phyloP scores from a whole-genome alignment of 2,888 invertebrate genomes.

The Polymixis flavicincta region DNA sequence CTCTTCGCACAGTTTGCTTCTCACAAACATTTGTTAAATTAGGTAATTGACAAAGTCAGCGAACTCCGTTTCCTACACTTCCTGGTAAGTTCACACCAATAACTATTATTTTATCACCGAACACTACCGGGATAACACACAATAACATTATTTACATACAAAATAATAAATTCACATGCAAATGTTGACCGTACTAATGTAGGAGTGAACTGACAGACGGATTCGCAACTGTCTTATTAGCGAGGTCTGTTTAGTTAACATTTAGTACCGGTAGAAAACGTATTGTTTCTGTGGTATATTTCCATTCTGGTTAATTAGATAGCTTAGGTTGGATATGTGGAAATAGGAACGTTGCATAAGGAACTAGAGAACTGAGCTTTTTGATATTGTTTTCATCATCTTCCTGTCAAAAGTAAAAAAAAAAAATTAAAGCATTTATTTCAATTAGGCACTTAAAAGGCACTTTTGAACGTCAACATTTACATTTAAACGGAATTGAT shows the following conservation, averaged over 20 bases:
- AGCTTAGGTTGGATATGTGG: conserved; percentile 18
- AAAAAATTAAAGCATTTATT: too few species aligned
- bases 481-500: too few species aligned
- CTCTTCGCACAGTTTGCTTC: too few species aligned
- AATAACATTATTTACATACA: conserved; percentile 75
- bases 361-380: background rate
- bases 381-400: background rate
- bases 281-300: conserved; percentile 82
- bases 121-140: conserved; percentile 55
- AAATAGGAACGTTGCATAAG: background rate
- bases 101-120: background rate
- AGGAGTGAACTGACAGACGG: conserved; percentile 71
- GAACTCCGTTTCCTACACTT: conserved; percentile 4
- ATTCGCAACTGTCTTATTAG: conserved; percentile 81
- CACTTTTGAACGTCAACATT: too few species aligned
- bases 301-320: conserved; percentile 74
- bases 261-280: conserved; percentile 74
- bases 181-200: conserved; percentile 77
- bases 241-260: conserved; percentile 76
- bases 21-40: too few species aligned
- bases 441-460: too few species aligned
- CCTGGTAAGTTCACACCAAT: background rate
- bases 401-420: too few species aligned
- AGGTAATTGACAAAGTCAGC: background rate
- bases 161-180: conserved; percentile 76